A percentile compares a stretch with the other conserved stretches of the same genome.
Conservation (phyloP, 2,888 invertebrate species). For the Biston stratarius region DNA sequence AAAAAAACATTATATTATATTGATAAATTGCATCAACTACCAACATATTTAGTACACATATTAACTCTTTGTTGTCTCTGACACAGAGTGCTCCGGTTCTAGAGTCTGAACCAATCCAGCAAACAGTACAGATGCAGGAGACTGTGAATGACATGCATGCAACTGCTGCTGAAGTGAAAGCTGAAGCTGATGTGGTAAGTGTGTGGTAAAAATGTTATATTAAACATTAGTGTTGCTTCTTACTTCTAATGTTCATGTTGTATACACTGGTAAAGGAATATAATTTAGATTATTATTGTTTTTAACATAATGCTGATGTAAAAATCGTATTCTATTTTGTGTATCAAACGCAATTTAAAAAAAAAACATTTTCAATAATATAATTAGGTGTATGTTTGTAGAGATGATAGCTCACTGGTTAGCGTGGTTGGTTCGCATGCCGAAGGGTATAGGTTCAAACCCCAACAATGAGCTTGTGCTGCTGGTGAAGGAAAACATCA, state of each 20-base stretch:
- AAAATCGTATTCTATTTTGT: no score
- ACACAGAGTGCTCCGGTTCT: conserved; percentile 72
- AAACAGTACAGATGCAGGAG: conserved; percentile 76
- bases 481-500: no score
- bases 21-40: neutral
- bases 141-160: conserved; percentile 72
- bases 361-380: no score
- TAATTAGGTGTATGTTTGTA: no score
- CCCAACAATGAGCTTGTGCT: no score
- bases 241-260: neutral
- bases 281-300: neutral
- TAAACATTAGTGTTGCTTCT: neutral
- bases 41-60: neutral
- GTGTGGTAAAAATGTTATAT: neutral
- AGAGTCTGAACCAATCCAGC: conserved; percentile 76
- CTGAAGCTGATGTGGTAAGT: conserved; percentile 71
- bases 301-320: no score
- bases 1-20: no score
- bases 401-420: no score
- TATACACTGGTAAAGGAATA: neutral
- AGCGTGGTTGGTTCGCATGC: no score
- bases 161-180: conserved; percentile 70
- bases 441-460: no score
- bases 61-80: neutral
- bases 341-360: no score